Conservation (phyloP, 2,797 vertebrate genomes). For the Tenualosa ilisha region DNA sequence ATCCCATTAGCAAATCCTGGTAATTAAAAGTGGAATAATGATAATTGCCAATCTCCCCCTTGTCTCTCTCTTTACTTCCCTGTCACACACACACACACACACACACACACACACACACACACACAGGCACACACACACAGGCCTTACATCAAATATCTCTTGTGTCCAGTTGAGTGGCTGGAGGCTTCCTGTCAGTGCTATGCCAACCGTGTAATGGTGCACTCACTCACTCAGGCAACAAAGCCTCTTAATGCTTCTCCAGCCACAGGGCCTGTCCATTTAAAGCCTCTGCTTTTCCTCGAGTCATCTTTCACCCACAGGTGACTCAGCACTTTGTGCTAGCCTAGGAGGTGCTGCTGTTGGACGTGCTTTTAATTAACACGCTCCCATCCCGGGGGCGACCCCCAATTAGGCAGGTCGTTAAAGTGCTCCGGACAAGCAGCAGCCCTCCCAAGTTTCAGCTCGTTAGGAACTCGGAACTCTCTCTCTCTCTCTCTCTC, state of each 20-base stretch:
- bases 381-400: background rate
- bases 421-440: background rate
- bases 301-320: background rate
- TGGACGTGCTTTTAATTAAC: slow-evolving; percentile 13
- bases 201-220: background rate
- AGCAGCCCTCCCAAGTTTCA: background rate
- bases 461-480: background rate
- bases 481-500: background rate
- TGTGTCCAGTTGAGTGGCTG: background rate
- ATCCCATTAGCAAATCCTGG: background rate
- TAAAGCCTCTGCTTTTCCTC: background rate
- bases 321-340: background rate
- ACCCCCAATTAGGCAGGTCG: slow-evolving; percentile 1
- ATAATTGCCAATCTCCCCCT: background rate
- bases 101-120: too few relatives aligned
- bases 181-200: background rate
- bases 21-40: background rate
- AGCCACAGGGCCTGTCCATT: background rate
- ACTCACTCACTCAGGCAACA: background rate
- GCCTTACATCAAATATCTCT: background rate
- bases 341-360: background rate
- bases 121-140: too few relatives aligned
- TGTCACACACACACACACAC: background rate
- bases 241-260: background rate
- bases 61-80: background rate